Base-by-base conservation (phyloP, 2,888 invertebrate genomes). In the Ophion slaviceki region DNA sequence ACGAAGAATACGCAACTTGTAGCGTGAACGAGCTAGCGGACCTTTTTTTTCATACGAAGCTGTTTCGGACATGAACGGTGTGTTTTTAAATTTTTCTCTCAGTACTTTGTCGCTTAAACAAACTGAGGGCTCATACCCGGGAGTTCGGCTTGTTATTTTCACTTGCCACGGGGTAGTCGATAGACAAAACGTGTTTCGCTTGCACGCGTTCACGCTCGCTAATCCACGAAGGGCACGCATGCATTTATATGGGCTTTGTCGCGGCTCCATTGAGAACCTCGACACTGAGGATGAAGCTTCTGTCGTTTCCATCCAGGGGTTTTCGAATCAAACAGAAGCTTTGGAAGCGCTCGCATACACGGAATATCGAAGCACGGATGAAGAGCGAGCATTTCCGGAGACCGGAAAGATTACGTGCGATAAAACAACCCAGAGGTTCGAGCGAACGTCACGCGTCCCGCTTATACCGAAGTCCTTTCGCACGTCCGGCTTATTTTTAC, bases 331-430 rank as follows among this genome's bases (percentile, higher is more conserved):
- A 53, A 53, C 53, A 14, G 17, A 53, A 53, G 53, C 53, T 53
- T 53, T 14, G 53, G 17, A 14, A 53, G 14, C 5, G 53, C 17
- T 17, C 17, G 53, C 17, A 17, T 53, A 14, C 17, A 53, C 53
- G 53, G 53, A 53, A 53, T 53, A 53, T 53, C 17, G 53, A 53
- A 53, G 53, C 14, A 5, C 53, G 53, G 53, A 53, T 53, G 53
- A 53, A 53, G 17, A 53, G 14, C 17, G 53, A 74, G 40, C 28
- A 59, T 45, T 53, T 57, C 59, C 24, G 36, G 5, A 53, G 53
- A 57, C 36, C 5, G 36, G 47, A 32, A 66, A 72, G 64, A 80
- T 53, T 53, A 47, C 32, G 59, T 66, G 72, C 4, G 66, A 72
- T 61, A 53, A 53, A 59, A 72, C 36, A 28, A 3, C 24, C 75